Evolutionary conservation across 2,113 vertebrate genomes (phyloP).

Genomic region (Dipodomys ordii): DNA sequence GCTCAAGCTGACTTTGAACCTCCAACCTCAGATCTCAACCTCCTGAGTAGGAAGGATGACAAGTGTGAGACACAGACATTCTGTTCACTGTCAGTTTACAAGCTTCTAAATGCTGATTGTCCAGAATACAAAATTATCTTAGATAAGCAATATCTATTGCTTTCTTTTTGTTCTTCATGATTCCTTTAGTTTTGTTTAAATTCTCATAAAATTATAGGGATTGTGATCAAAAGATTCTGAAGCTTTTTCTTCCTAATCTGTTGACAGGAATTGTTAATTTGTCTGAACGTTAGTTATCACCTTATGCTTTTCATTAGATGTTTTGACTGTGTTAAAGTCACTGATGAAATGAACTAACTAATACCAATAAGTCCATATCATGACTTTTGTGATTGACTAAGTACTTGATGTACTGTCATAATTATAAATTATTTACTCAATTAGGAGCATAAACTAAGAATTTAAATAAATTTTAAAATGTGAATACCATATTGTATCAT

Average conservation of each 20-base stretch:
- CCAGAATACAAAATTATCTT: neutral
- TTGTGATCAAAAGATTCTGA: neutral
- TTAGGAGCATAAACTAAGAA: too few relatives aligned
- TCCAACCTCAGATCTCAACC: too few relatives aligned
- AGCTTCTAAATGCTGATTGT: neutral
- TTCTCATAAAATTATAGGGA: neutral
- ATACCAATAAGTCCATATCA: neutral
- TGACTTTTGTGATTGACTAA: neutral
- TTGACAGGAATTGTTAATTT: neutral
- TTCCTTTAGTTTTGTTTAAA: neutral
- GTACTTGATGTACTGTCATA: too few relatives aligned
- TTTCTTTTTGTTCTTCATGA: neutral
- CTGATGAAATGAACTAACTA: neutral
- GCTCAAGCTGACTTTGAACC: too few relatives aligned
- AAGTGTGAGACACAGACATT: too few relatives aligned
- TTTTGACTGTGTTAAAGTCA: neutral
- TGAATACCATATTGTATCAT: neutral
- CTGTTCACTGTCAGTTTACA: neutral
- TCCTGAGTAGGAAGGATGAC: too few relatives aligned
- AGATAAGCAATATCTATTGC: neutral
- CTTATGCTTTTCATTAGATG: neutral
- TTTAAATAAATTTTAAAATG: neutral
- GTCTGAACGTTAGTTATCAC: neutral
- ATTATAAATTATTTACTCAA: too few relatives aligned
- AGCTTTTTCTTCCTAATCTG: conserved; percentile 5